phyloP scores from a whole-genome alignment of 2,888 invertebrate genomes.

The Noctua comes region DNA sequence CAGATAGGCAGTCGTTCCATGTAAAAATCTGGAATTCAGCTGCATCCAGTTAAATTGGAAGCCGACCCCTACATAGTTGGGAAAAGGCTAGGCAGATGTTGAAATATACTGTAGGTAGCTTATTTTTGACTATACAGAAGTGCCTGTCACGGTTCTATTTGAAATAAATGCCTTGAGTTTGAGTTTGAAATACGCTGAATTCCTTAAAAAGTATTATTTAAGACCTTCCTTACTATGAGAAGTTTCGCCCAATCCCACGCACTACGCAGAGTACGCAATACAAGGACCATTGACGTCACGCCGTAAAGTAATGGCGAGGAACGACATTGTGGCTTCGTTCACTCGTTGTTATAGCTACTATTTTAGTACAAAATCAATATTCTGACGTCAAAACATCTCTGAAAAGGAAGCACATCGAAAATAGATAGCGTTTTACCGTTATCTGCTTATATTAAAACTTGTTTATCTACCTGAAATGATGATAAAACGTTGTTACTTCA shows the following conservation, averaged over 20 bases:
- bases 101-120: too few species aligned
- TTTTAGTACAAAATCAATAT: slow-evolving; percentile 61
- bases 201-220: neutral
- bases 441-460: slow-evolving; percentile 15
- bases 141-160: too few species aligned
- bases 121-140: too few species aligned
- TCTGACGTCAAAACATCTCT: slow-evolving; percentile 53
- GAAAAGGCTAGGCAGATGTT: neutral
- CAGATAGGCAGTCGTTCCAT: neutral
- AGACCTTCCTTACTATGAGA: neutral
- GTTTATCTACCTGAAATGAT: slow-evolving; percentile 15
- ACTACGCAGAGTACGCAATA: neutral
- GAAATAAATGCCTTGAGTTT: too few species aligned
- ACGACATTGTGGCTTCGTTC: slow-evolving; percentile 36
- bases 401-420: slow-evolving; percentile 24
- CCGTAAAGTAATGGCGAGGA: slow-evolving; percentile 17
- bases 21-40: neutral
- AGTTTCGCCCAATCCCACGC: slow-evolving; percentile 5
- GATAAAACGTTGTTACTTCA: slow-evolving; percentile 14
- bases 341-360: slow-evolving; percentile 45
- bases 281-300: slow-evolving; percentile 51
- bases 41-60: neutral
- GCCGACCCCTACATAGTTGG: neutral
- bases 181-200: too few species aligned
- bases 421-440: slow-evolving; percentile 27